Conservation (phyloP, 2,888 invertebrate genomes). For the Odontocolon sp. region DNA sequence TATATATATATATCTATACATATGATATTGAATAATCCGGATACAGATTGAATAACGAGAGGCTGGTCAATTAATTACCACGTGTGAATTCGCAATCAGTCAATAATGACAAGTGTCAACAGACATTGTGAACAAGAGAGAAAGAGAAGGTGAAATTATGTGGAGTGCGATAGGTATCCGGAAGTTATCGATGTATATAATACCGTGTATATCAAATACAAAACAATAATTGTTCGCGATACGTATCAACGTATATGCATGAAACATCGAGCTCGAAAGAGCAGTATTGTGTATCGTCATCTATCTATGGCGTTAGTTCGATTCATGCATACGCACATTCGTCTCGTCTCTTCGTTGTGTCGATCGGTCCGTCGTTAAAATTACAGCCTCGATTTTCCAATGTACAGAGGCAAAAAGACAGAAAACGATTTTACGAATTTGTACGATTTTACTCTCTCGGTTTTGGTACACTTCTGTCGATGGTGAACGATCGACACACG, state of each 20-base stretch:
- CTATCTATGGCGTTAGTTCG: not conserved
- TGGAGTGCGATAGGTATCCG: not conserved
- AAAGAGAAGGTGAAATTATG: not conserved
- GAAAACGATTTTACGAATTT: no score
- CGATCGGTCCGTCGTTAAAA: conserved; percentile 24
- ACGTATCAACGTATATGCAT: conserved; percentile 24
- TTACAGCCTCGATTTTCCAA: conserved; percentile 41
- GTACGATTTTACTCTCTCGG: no score
- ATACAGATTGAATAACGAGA: conserved; percentile 1
- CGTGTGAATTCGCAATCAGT: conserved; percentile 59
- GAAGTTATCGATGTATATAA: conserved; percentile 1
- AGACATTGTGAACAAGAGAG: conserved; percentile 2
- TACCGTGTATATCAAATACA: conserved; percentile 25
- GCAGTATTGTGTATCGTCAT: not conserved
- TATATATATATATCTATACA: no score
- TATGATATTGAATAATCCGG: not conserved
- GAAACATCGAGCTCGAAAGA: not conserved
- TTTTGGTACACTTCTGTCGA: no score
- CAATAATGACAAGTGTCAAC: conserved; percentile 60
- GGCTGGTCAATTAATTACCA: conserved; percentile 57
- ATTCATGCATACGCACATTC: not conserved
- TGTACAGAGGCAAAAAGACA: not conserved
- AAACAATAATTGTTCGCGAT: conserved; percentile 48
- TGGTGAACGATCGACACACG: no score
- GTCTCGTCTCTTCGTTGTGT: not conserved